Evolutionary conservation across 2,113 vertebrate species (phyloP).

Genomic region (Oncorhynchus clarkii): DNA sequence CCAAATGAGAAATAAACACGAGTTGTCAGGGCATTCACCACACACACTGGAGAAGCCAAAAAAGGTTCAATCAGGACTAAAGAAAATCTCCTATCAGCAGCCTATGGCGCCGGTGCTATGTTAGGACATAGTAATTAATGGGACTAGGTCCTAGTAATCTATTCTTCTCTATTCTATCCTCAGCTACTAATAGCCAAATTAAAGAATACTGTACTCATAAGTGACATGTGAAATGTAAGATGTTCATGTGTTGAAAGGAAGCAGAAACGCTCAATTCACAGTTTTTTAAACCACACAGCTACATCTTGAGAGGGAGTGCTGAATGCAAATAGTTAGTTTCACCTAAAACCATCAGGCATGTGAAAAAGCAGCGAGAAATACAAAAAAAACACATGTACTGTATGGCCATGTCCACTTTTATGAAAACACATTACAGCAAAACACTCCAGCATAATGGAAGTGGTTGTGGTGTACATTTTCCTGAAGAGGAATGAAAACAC

Average conservation of each 20-base stretch:
- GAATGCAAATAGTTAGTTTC: neutral
- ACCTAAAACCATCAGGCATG: neutral
- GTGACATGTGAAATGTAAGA: neutral
- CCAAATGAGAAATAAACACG: slow-evolving; percentile 60
- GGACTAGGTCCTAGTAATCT: slow-evolving; percentile 31
- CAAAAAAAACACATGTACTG: slow-evolving; percentile 4
- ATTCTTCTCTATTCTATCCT: slow-evolving; percentile 17
- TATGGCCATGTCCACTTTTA: slow-evolving; percentile 50
- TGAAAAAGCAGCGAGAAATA: neutral
- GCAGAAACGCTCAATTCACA: neutral
- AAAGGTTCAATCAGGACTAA: slow-evolving; percentile 71
- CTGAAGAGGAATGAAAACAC: slow-evolving; percentile 74
- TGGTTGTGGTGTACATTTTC: slow-evolving; percentile 58
- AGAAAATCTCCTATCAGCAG: slow-evolving; percentile 51
- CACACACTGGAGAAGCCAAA: slow-evolving; percentile 61
- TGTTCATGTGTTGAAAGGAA: neutral
- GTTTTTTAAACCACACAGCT: neutral
- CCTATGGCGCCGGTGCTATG: slow-evolving; percentile 13
- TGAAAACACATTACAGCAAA: slow-evolving; percentile 64
- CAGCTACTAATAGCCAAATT: neutral
- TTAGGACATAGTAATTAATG: slow-evolving; percentile 19
- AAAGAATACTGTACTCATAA: neutral
- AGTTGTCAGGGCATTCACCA: slow-evolving; percentile 56
- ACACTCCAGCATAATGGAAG: slow-evolving; percentile 67
- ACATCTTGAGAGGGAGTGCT: neutral